These are phyloP conservation scores for Gavia stellata DNA, from an alignment of 2,113 vertebrate genomes.

Conservation along the genomic window DNA sequence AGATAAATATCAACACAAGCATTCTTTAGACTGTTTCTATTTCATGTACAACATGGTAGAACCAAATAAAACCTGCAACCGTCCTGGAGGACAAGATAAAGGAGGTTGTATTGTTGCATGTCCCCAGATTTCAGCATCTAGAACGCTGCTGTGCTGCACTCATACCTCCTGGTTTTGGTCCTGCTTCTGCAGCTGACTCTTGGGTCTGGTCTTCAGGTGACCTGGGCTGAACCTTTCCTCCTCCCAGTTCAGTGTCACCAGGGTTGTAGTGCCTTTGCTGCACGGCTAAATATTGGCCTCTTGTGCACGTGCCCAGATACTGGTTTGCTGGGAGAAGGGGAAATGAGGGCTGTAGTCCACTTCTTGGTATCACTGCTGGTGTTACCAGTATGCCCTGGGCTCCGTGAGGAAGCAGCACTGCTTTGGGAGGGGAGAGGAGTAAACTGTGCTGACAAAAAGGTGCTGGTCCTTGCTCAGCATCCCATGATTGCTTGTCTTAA, in stretches of 20 bases:
- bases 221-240: neutral
- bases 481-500: neutral
- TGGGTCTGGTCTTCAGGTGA: neutral
- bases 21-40: neutral
- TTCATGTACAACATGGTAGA: neutral
- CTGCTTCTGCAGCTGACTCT: neutral
- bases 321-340: neutral
- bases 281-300: neutral
- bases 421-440: neutral
- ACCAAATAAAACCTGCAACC: neutral
- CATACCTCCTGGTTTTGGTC: neutral
- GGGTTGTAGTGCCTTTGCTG: accelerated
- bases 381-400: too few relatives aligned
- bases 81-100: neutral
- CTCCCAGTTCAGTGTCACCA: neutral
- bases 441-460: neutral
- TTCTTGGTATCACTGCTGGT: neutral
- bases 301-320: neutral
- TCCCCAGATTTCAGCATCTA: too few relatives aligned
- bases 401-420: neutral
- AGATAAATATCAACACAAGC: neutral
- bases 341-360: neutral
- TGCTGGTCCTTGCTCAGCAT: neutral
- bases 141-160: neutral
- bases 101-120: neutral